phyloP scores from a whole-genome alignment of 2,888 invertebrate species.

The Amphipoea lucens region DNA sequence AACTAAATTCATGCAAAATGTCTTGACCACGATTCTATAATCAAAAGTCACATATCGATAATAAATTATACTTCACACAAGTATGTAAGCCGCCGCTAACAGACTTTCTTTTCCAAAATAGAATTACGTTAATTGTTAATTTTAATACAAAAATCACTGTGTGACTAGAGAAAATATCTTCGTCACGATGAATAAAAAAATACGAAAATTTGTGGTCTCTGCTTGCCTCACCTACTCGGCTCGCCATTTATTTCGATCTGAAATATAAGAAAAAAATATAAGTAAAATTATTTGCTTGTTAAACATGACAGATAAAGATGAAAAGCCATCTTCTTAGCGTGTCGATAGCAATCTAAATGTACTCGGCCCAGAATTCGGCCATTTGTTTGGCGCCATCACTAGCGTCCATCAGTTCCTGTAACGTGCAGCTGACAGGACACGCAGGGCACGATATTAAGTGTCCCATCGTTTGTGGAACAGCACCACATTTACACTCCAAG shows the following conservation, averaged over 20 bases:
- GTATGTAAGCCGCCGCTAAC: not conserved
- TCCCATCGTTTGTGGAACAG: no score
- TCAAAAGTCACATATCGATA: not conserved
- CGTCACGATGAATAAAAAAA: constrained; percentile 53
- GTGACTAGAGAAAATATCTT: constrained; percentile 55
- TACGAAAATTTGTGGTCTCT: constrained; percentile 18
- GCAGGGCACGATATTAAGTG: no score
- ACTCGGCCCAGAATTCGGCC: no score
- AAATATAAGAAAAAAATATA: constrained; percentile 58
- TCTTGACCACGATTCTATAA: not conserved
- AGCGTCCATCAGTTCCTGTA: no score
- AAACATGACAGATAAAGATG: not conserved
- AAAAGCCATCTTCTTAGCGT: no score
- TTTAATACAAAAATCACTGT: constrained; percentile 50
- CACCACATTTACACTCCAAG: no score
- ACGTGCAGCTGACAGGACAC: no score
- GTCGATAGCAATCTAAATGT: no score
- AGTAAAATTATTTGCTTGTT: not conserved
- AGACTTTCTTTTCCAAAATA: not conserved
- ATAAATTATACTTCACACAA: not conserved
- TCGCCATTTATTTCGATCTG: constrained; percentile 79
- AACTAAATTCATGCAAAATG: not conserved
- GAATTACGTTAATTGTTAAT: constrained; percentile 1
- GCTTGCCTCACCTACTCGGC: constrained; percentile 73
- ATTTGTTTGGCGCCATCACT: no score